A percentile compares a stretch with the other conserved stretches of the same genome.
phyloP scores from a whole-genome alignment of 1,140 invertebrate species.

The Drosophila orena region DNA sequence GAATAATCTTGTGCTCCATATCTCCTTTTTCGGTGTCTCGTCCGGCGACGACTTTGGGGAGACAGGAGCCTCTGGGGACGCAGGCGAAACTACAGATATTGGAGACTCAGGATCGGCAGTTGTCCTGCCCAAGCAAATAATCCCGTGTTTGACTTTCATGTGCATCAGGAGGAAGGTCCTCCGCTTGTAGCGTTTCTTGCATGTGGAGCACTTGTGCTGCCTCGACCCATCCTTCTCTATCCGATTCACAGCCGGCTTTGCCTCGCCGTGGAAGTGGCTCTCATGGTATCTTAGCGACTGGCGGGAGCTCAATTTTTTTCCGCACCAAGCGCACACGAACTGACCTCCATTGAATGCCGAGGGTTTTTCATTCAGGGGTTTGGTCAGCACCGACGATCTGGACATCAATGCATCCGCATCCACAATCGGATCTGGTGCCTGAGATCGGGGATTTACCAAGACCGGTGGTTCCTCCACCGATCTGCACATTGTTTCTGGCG shows the following conservation, averaged over 20 bases:
- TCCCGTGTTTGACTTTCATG: conserved; percentile 27
- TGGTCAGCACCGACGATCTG: not conserved
- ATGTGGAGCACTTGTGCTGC: conserved; percentile 20
- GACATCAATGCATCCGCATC: not conserved
- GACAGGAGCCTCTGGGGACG: not conserved
- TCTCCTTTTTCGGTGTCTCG: not conserved
- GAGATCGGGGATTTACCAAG: not conserved
- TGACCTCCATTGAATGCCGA: not conserved
- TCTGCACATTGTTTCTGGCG: not conserved
- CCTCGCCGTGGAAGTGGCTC: conserved; percentile 3
- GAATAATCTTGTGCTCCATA: conserved; percentile 42
- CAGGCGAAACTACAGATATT: not conserved
- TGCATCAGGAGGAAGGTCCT: conserved; percentile 26
- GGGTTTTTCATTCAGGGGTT: too few species aligned
- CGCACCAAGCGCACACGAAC: conserved; percentile 13
- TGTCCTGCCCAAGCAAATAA: not conserved
- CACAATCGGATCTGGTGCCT: not conserved
- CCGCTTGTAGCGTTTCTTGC: conserved; percentile 44
- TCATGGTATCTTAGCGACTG: conserved; percentile 23
- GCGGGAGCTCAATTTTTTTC: conserved; percentile 16
- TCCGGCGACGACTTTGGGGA: not conserved
- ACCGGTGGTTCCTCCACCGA: not conserved
- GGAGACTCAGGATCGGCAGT: not conserved
- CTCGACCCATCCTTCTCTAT: not conserved
- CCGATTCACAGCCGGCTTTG: not conserved